phyloP scores from a whole-genome alignment of 2,113 vertebrate genomes.

The rat (Rattus norvegicus) region GRCr8 NC_086027.1:67766001-67766500 shows the following conservation, averaged over 20 bases:
- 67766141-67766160: constrained; percentile 27
- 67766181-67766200: background rate
- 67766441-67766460: fast-evolving
- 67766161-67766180: background rate
- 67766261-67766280: constrained; percentile 51
- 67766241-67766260: constrained; percentile 32
- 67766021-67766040: background rate
- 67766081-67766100: background rate
- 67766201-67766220: background rate
- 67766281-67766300: constrained; percentile 23
- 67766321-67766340: background rate
- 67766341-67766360: background rate
- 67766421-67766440: background rate
- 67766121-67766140: background rate
- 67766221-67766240: constrained; percentile 19
- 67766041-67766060: constrained; percentile 44
- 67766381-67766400: background rate
- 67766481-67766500: background rate
- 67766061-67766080: background rate
- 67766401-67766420: background rate
- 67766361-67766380: background rate
- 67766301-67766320: background rate
- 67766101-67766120: background rate
- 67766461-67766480: background rate
- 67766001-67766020: background rate